Evolutionary conservation across 2,888 invertebrate species (phyloP), one percentile per base, ranked within the genome.

Genomic region (Aleiodes testaceus): DNA sequence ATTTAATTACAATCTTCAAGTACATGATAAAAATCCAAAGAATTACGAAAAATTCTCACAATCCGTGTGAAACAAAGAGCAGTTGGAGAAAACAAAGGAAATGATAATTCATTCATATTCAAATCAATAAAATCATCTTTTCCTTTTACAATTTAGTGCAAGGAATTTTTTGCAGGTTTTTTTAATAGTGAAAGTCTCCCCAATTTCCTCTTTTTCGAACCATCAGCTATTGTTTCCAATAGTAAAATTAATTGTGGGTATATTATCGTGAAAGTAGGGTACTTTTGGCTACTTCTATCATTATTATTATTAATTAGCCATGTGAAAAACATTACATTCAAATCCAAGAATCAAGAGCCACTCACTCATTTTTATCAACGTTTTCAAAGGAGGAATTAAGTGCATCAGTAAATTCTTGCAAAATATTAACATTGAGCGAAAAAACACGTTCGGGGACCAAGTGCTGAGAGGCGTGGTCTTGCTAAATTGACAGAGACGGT

Each of bases 401-500:
- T 16, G 59, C 30, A 59, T 59, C 18, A 36, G 16, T 36, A 50
- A 66, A 50, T 30, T 30, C n/a, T 66, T 66, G 59, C 66, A 59
- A 70, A 66, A 66, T 59, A 70, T 44, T 30, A 55, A 59, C 22
- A 66, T 55, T 70, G 59, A n/a, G 47, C 36, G 42, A 42, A 42
- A 42, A 70, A 70, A 70, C 65, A 66, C 44, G 66, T 70, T 70
- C 53, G 18, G 55, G 22, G 36, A 20, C 49, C 55, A n/a, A 22
- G 47, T 14, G n/a, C 20, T 20, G 47, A 26, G 45, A 52, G 66
- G 66, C 52, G 71, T 71, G 66, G 66, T 55, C 42, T 14, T 50
- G 61, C 14, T 52, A 71, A 71, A 63, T 59, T 66, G 42, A 45
- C 42, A 50, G 55, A 66, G 47, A 70, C 49, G 42, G 59, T 70